These are phyloP conservation scores for Brachylomia viminalis DNA, from an alignment of 2,888 invertebrate genomes.

Conservation along the genomic window DNA sequence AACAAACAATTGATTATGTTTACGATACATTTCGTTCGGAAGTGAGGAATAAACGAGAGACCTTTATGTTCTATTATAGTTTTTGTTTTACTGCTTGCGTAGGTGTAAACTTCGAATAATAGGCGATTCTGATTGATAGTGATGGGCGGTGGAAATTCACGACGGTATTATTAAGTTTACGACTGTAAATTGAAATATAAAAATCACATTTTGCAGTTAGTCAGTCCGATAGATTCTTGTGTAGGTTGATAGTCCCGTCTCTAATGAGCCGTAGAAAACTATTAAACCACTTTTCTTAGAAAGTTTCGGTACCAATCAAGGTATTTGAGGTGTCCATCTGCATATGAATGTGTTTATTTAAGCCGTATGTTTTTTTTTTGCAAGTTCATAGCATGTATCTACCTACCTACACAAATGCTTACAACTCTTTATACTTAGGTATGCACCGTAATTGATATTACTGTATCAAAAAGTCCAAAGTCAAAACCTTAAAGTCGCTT, in stretches of 20 bases:
- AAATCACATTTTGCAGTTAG: constrained; percentile 68
- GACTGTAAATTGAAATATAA: constrained; percentile 73
- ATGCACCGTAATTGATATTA: constrained; percentile 23
- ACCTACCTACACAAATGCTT: background rate
- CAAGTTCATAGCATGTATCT: constrained; percentile 8
- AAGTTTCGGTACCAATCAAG: constrained; percentile 58
- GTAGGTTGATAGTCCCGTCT: constrained; percentile 50
- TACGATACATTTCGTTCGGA: constrained; percentile 64
- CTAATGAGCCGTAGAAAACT: constrained; percentile 55
- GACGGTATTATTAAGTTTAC: constrained; percentile 73
- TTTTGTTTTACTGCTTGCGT: constrained; percentile 81
- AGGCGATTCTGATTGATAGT: constrained; percentile 81
- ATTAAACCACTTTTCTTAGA: constrained; percentile 57
- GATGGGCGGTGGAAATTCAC: constrained; percentile 74
- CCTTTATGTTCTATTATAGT: constrained; percentile 58
- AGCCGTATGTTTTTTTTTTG: constrained; percentile 12
- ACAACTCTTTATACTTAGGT: no score
- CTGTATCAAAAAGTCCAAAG: constrained; percentile 27
- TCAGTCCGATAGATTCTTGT: constrained; percentile 51
- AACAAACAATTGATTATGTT: constrained; percentile 66
- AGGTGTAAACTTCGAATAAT: constrained; percentile 81
- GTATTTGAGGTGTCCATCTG: constrained; percentile 24
- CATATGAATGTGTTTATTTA: constrained; percentile 43
- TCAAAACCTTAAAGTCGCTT: constrained; percentile 15
- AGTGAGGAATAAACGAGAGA: constrained; percentile 55